These are phyloP conservation scores for Cantharis lateralis DNA, from an alignment of 2,888 invertebrate genomes.

Conservation along the genomic window DNA sequence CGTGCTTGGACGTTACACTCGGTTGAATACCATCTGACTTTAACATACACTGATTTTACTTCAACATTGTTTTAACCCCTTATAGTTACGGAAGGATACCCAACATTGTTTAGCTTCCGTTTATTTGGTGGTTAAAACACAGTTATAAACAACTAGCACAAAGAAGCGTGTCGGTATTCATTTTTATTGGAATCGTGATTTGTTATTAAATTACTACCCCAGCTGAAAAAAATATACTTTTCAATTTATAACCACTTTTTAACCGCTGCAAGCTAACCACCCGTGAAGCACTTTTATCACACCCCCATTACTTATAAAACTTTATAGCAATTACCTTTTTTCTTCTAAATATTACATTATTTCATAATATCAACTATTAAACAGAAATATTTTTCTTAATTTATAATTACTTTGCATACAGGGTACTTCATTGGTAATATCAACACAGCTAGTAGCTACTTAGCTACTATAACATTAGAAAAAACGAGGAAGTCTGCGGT, in stretches of 20 bases:
- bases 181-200: slow-evolving; percentile 41
- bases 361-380: not conserved
- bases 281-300: not conserved
- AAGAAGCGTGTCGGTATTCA: slow-evolving; percentile 45
- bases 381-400: too few relatives aligned
- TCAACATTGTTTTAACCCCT: slow-evolving; percentile 43
- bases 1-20: slow-evolving; percentile 18
- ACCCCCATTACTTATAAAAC: not conserved
- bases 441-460: too few relatives aligned
- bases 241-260: not conserved
- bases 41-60: slow-evolving; percentile 39
- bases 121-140: slow-evolving; percentile 45
- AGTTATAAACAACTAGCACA: slow-evolving; percentile 46
- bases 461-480: too few relatives aligned
- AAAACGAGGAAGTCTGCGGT: too few relatives aligned
- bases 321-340: not conserved
- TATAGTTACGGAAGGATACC: slow-evolving; percentile 47
- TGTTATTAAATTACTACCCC: slow-evolving; percentile 33
- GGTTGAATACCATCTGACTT: slow-evolving; percentile 34
- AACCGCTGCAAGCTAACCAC: not conserved
- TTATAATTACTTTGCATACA: too few relatives aligned
- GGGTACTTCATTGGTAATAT: too few relatives aligned
- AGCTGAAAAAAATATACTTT: not conserved
- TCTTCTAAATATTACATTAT: not conserved
- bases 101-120: slow-evolving; percentile 49